These are phyloP conservation scores for Pseudococcus jackbeardsleyi DNA, from an alignment of 2,888 invertebrate genomes.

Conservation along the genomic window DNA sequence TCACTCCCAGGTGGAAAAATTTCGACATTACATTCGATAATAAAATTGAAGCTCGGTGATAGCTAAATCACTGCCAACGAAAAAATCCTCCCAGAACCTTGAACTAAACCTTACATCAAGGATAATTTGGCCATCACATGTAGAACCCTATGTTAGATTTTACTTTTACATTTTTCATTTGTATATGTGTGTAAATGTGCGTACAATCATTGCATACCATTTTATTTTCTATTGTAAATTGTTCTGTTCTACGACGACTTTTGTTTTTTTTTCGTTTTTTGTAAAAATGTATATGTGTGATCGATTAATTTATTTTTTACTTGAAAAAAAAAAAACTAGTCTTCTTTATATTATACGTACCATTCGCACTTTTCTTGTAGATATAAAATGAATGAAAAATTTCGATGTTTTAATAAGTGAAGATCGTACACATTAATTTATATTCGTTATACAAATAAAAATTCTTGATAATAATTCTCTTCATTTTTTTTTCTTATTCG, in stretches of 20 bases:
- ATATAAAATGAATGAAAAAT: slow-evolving; percentile 41
- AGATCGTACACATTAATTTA: slow-evolving; percentile 51
- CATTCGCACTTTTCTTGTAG: slow-evolving; percentile 64
- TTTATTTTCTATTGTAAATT: slow-evolving; percentile 36
- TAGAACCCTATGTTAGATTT: not conserved
- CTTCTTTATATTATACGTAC: slow-evolving; percentile 61
- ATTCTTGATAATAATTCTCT: not conserved
- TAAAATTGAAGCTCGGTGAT: not conserved
- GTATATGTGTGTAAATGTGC: slow-evolving; percentile 48
- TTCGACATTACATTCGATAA: not conserved
- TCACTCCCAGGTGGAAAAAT: too few species aligned
- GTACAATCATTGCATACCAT: slow-evolving; percentile 54
- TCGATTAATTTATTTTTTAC: slow-evolving; percentile 59
- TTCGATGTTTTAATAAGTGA: slow-evolving; percentile 25
- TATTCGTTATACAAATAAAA: slow-evolving; percentile 57
- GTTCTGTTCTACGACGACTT: slow-evolving; percentile 20
- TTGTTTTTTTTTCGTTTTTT: slow-evolving; percentile 23
- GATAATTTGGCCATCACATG: slow-evolving; percentile 1
- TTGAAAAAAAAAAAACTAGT: slow-evolving; percentile 48
- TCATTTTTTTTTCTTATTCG: not conserved
- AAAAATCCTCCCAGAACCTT: not conserved
- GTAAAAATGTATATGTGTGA: slow-evolving; percentile 61
- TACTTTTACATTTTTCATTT: slow-evolving; percentile 26
- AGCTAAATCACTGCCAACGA: slow-evolving; percentile 7
- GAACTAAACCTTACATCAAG: not conserved